Conservation (phyloP, 2,113 vertebrate genomes). For the Melanostigma gelatinosum region DNA sequence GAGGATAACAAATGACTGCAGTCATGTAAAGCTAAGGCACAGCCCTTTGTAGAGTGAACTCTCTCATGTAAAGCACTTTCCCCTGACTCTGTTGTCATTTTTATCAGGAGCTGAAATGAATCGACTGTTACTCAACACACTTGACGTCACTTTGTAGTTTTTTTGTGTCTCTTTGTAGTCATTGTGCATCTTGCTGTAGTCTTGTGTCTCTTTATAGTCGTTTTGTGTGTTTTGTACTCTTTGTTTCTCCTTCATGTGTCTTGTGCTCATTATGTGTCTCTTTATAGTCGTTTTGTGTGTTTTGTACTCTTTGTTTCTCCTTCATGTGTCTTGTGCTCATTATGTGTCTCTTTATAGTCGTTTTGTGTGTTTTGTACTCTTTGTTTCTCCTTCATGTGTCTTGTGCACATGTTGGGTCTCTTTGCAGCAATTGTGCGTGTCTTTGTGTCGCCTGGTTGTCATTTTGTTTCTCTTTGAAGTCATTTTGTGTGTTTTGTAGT, state of each 20-base stretch:
- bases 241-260: too few relatives aligned
- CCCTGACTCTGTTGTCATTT: neutral
- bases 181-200: too few relatives aligned
- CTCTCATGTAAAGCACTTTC: neutral
- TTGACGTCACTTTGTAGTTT: too few relatives aligned
- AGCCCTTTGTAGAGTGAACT: neutral
- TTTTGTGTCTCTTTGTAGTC: too few relatives aligned
- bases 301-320: too few relatives aligned
- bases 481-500: neutral
- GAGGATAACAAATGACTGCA: constrained; percentile 55
- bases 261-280: neutral
- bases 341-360: neutral
- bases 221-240: too few relatives aligned
- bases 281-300: too few relatives aligned
- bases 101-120: constrained; percentile 8
- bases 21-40: neutral
- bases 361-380: neutral
- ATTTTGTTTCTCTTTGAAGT: neutral
- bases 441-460: neutral
- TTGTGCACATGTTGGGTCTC: too few relatives aligned
- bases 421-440: neutral
- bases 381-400: neutral
- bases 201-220: too few relatives aligned
- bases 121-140: neutral
- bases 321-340: neutral